Evolutionary conservation across 2,113 vertebrate genomes (phyloP).

Genomic region (Azemiops feae): DNA sequence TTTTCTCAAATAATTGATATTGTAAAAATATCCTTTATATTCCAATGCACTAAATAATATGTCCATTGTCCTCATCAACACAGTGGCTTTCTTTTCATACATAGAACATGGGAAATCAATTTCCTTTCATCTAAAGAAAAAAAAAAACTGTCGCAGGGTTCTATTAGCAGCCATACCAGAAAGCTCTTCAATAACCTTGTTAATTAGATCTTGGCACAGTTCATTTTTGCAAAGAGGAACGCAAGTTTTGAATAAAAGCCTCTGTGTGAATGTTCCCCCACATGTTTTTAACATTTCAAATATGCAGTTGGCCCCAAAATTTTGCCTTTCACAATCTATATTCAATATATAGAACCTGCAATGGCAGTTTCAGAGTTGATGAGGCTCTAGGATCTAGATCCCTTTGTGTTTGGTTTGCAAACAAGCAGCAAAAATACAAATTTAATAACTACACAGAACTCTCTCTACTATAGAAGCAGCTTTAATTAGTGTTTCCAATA

Average conservation of each 20-base stretch:
- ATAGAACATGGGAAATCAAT: not conserved
- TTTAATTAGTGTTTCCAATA: not conserved
- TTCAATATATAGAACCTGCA: not conserved
- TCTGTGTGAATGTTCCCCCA: not conserved
- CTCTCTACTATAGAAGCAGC: not conserved
- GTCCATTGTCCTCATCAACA: not conserved
- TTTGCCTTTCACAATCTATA: not conserved
- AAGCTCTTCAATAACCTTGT: not conserved
- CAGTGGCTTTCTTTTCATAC: not conserved
- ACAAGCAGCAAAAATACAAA: not conserved
- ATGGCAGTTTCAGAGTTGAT: not conserved
- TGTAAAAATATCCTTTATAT: not conserved
- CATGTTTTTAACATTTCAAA: not conserved
- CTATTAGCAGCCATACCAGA: not conserved
- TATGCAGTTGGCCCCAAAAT: not conserved
- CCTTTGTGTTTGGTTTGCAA: not conserved
- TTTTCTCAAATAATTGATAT: not conserved
- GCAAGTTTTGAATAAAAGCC: not conserved
- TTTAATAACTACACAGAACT: not conserved
- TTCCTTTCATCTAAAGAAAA: not conserved
- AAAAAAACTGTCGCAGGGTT: not conserved
- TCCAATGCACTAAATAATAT: not conserved
- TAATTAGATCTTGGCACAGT: not conserved
- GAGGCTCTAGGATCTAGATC: not conserved
- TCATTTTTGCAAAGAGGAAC: not conserved